Percentiles rank a stretch among this genome's conserved stretches.
These are phyloP conservation scores for Hypanus sabinus DNA, from an alignment of 2,113 vertebrate genomes.

Conservation along the genomic window DNA sequence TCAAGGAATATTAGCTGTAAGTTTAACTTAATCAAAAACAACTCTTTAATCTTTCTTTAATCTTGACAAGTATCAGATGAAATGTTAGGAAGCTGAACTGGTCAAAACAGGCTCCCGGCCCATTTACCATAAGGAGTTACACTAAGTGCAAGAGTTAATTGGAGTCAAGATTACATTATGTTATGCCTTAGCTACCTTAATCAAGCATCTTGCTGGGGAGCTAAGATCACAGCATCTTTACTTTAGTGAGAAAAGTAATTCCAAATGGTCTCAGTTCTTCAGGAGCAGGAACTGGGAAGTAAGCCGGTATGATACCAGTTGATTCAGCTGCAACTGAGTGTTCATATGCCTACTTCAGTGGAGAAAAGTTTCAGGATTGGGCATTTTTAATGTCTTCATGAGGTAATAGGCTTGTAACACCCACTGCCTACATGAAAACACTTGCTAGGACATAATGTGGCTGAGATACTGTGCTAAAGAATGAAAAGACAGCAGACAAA, in stretches of 20 bases:
- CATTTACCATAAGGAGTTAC: background rate
- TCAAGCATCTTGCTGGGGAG: background rate
- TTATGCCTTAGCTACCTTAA: background rate
- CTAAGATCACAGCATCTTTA: background rate
- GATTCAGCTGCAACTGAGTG: background rate
- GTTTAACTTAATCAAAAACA: too few species aligned
- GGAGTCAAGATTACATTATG: background rate
- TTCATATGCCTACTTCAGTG: background rate
- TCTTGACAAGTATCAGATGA: too few species aligned
- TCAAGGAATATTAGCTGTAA: too few species aligned
- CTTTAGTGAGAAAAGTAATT: background rate
- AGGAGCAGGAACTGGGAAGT: background rate
- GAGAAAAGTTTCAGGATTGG: background rate
- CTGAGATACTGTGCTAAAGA: background rate
- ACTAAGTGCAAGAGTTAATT: background rate
- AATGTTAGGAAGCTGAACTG: too few species aligned
- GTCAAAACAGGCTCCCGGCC: too few species aligned
- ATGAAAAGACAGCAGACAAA: background rate
- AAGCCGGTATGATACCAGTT: background rate
- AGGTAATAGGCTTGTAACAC: background rate
- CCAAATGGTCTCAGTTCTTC: background rate
- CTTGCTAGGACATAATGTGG: background rate
- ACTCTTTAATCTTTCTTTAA: too few species aligned
- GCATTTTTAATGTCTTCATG: background rate
- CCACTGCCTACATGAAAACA: background rate